Percentiles rank a stretch among this genome's conserved stretches.
Evolutionary conservation across 1,140 invertebrate species (phyloP).

Genomic region (Drosophila azteca): DNA sequence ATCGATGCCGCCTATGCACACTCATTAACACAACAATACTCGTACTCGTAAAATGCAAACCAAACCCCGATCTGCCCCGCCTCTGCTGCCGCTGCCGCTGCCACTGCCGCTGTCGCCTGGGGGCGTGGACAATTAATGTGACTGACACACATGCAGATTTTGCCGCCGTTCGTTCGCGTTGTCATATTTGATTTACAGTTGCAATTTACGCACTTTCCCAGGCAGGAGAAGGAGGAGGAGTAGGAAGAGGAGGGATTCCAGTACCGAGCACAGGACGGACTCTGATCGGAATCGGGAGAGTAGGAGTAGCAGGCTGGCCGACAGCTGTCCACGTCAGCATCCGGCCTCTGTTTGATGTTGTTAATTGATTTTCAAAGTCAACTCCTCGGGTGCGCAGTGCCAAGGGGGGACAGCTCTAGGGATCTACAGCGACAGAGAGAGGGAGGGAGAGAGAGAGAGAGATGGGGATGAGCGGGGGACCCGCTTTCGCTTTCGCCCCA

Average conservation of each 20-base stretch:
- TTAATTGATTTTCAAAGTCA: slow-evolving; percentile 84
- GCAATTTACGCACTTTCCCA: slow-evolving; percentile 79
- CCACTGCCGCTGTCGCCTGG: not conserved
- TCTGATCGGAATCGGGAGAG: slow-evolving; percentile 6
- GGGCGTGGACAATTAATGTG: slow-evolving; percentile 75
- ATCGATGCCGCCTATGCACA: slow-evolving; percentile 59
- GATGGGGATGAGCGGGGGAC: not conserved
- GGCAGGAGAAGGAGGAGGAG: slow-evolving; percentile 9
- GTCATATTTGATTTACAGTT: slow-evolving; percentile 83
- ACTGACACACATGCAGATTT: slow-evolving; percentile 82
- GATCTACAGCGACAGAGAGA: too few species aligned
- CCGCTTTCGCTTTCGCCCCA: slow-evolving; percentile 55
- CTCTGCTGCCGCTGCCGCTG: not conserved
- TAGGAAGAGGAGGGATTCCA: not conserved
- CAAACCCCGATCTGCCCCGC: not conserved
- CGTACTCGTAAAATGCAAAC: slow-evolving; percentile 54
- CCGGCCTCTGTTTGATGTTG: slow-evolving; percentile 82
- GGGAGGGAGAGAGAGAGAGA: not conserved
- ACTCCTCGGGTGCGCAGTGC: slow-evolving; percentile 26
- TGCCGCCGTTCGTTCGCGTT: slow-evolving; percentile 69
- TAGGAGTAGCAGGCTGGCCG: slow-evolving; percentile 24
- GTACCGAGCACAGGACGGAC: too few species aligned
- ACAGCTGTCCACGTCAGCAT: slow-evolving; percentile 80
- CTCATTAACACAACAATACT: slow-evolving; percentile 78
- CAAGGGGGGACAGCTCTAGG: not conserved